phyloP scores from a whole-genome alignment of 1,140 invertebrate species.

The Anthonomus grandis region DNA sequence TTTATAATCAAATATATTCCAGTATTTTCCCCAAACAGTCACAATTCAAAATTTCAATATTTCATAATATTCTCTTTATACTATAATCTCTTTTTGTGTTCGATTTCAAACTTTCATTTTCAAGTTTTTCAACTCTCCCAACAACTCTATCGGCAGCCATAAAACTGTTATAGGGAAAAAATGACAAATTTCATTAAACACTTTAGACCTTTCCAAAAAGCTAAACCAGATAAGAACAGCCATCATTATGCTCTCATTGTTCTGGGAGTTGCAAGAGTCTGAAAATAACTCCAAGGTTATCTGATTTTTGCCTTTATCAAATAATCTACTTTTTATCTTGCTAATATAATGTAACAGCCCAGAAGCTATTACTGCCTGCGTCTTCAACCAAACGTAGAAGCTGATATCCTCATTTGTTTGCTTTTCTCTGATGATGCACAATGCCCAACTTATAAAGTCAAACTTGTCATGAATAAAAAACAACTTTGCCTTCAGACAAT shows the following conservation, averaged over 20 bases:
- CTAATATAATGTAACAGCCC: conserved; percentile 2
- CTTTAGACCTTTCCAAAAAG: conserved; percentile 2
- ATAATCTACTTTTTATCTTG: neutral
- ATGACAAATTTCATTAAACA: no score
- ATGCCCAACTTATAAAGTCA: conserved; percentile 1
- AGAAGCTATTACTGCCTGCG: conserved; percentile 3
- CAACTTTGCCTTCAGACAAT: no score
- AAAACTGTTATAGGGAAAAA: no score
- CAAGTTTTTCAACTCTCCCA: no score
- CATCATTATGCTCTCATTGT: neutral
- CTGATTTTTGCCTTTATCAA: conserved; percentile 2
- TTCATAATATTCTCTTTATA: neutral
- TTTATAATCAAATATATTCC: conserved; percentile 5
- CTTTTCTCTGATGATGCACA: no score
- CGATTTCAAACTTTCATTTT: no score
- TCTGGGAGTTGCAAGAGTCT: neutral
- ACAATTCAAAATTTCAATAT: neutral
- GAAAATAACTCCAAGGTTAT: conserved; percentile 4
- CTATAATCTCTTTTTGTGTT: no score
- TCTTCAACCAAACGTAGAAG: neutral
- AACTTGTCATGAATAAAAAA: no score
- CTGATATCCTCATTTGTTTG: no score
- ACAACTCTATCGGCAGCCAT: no score
- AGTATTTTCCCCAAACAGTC: conserved; percentile 1
- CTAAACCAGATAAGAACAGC: neutral